Percentiles rank a stretch among this genome's conserved stretches.
These are phyloP conservation scores for Blastobasis lacticolella DNA, from an alignment of 2,888 invertebrate species.

Conservation along the genomic window DNA sequence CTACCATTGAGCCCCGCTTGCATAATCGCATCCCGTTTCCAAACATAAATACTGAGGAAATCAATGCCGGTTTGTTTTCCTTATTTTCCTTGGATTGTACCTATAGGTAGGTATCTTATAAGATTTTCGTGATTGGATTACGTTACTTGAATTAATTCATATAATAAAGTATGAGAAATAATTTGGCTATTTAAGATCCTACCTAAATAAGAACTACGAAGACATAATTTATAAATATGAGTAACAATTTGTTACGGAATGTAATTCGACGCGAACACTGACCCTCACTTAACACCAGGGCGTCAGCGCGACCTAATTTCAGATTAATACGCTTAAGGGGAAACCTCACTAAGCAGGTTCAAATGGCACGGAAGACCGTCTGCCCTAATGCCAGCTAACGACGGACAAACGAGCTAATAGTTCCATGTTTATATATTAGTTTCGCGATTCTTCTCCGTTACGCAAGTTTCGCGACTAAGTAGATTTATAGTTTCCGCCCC, in stretches of 20 bases:
- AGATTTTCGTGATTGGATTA: too few species aligned
- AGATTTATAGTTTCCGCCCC: constrained; percentile 73
- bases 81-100: not conserved
- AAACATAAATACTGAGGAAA: constrained; percentile 15
- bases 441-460: constrained; percentile 55
- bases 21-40: constrained; percentile 39
- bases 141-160: too few species aligned
- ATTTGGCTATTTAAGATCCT: too few species aligned
- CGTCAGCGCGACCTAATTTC: constrained; percentile 71
- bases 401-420: constrained; percentile 44
- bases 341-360: constrained; percentile 72
- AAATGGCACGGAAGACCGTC: constrained; percentile 55
- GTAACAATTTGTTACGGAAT: not conserved
- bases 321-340: constrained; percentile 72
- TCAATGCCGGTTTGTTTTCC: constrained; percentile 15
- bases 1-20: constrained; percentile 47
- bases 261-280: constrained; percentile 34
- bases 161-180: too few species aligned
- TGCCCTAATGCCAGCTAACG: constrained; percentile 30
- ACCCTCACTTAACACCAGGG: constrained; percentile 58
- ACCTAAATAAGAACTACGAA: too few species aligned
- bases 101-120: too few species aligned
- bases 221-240: too few species aligned
- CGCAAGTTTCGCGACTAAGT: constrained; percentile 62
- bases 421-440: constrained; percentile 50